These are phyloP conservation scores for Camptogramma bilineatum DNA, from an alignment of 2,888 invertebrate species.

Conservation along the genomic window DNA sequence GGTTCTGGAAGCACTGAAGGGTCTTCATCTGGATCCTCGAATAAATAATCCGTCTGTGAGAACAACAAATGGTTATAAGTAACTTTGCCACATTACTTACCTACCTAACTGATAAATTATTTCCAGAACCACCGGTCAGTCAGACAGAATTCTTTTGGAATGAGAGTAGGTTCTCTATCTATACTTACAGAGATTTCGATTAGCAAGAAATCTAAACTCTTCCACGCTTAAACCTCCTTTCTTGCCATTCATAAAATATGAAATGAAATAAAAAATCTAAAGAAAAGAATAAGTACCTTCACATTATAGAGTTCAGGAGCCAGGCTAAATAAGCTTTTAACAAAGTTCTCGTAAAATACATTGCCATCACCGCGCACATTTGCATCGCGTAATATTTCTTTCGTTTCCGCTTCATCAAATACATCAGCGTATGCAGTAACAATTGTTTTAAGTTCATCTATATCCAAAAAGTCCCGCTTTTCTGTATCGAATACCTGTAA, in stretches of 20 bases:
- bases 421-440: slow-evolving; percentile 60
- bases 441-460: slow-evolving; percentile 64
- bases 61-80: neutral
- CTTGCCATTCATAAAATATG: too few relatives aligned
- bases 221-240: too few relatives aligned
- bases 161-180: too few relatives aligned
- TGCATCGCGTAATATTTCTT: slow-evolving; percentile 71
- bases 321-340: slow-evolving; percentile 67
- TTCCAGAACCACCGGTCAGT: too few relatives aligned
- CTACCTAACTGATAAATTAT: too few relatives aligned
- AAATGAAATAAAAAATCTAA: neutral
- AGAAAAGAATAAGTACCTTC: slow-evolving; percentile 51
- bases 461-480: slow-evolving; percentile 64
- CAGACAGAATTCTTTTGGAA: too few relatives aligned
- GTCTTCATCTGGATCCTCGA: slow-evolving; percentile 71
- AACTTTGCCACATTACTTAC: neutral
- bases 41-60: slow-evolving; percentile 66
- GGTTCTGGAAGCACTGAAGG: slow-evolving; percentile 68
- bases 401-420: slow-evolving; percentile 60
- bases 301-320: slow-evolving; percentile 71
- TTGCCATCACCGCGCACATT: slow-evolving; percentile 73
- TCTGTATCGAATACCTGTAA: slow-evolving; percentile 77
- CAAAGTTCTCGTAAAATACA: slow-evolving; percentile 67
- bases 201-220: too few relatives aligned
- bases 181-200: too few relatives aligned